These are phyloP conservation scores for Dinothrombium tinctorium DNA, from an alignment of 1,140 invertebrate species.

Conservation along the genomic window DNA sequence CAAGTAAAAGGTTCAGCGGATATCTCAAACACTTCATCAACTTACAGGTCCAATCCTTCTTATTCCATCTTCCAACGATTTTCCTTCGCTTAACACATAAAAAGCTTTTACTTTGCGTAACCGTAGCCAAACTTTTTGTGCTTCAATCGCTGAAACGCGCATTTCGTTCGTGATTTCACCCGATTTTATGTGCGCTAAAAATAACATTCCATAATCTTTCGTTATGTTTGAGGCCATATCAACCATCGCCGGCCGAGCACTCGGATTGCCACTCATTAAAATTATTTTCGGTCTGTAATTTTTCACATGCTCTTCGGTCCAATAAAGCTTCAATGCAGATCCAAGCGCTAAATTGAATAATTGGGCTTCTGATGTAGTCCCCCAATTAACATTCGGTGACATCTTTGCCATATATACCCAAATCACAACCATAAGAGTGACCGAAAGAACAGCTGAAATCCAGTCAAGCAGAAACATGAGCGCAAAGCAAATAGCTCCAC, in stretches of 20 bases:
- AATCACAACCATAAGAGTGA: constrained; percentile 23
- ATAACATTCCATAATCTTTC: constrained; percentile 28
- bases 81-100: constrained; percentile 24
- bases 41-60: constrained; percentile 14
- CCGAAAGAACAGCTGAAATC: constrained; percentile 27
- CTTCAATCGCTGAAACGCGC: constrained; percentile 23
- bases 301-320: constrained; percentile 33
- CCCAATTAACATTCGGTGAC: constrained; percentile 35
- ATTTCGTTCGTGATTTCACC: constrained; percentile 24
- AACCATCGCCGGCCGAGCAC: constrained; percentile 26
- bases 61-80: constrained; percentile 39
- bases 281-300: constrained; percentile 34
- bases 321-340: constrained; percentile 26
- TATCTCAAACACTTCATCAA: not conserved
- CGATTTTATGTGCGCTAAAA: constrained; percentile 35
- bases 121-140: constrained; percentile 24
- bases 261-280: constrained; percentile 29
- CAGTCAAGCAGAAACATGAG: constrained; percentile 35
- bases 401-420: constrained; percentile 25
- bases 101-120: constrained; percentile 27
- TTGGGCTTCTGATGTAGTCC: constrained; percentile 38
- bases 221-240: constrained; percentile 31
- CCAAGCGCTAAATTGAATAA: constrained; percentile 30
- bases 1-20: not conserved
- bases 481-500: constrained; percentile 26